Evolutionary conservation across 2,888 invertebrate genomes (phyloP).

Genomic region (Mechanitis mazaeus): DNA sequence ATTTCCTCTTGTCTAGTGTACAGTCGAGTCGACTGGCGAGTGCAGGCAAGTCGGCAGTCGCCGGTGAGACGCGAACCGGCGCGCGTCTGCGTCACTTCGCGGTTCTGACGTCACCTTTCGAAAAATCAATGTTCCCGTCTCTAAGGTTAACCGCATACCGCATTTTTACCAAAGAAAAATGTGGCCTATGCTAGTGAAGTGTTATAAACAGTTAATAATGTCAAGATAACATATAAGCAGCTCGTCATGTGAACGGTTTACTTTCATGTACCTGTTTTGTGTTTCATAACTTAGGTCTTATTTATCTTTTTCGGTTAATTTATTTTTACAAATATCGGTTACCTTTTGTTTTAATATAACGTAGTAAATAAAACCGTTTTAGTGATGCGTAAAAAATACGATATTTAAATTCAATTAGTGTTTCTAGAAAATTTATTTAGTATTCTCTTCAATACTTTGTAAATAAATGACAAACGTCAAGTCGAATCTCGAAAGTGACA

Average conservation of each 20-base stretch:
- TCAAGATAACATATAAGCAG: slow-evolving; percentile 37
- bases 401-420: slow-evolving; percentile 24
- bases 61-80: slow-evolving; percentile 68
- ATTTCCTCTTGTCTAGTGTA: slow-evolving; percentile 52
- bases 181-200: slow-evolving; percentile 70
- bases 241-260: slow-evolving; percentile 62
- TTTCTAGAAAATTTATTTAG: slow-evolving; percentile 12
- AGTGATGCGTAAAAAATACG: slow-evolving; percentile 10
- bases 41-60: slow-evolving; percentile 47
- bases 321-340: background rate
- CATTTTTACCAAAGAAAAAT: slow-evolving; percentile 69
- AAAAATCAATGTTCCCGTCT: slow-evolving; percentile 71
- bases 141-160: slow-evolving; percentile 73
- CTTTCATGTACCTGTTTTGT: slow-evolving; percentile 57
- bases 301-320: background rate
- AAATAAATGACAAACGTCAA: too few relatives aligned
- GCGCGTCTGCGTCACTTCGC: slow-evolving; percentile 58
- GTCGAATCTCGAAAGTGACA: too few relatives aligned
- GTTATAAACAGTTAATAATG: slow-evolving; percentile 44
- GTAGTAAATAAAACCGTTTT: background rate
- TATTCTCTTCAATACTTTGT: background rate
- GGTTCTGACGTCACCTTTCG: slow-evolving; percentile 66
- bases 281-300: slow-evolving; percentile 55
- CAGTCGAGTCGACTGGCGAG: slow-evolving; percentile 34
- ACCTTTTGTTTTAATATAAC: slow-evolving; percentile 6